Evolutionary conservation across 1,140 invertebrate genomes (phyloP), one percentile per base, ranked within the genome.

Genomic region (Meloidogyne chitwoodi): DNA sequence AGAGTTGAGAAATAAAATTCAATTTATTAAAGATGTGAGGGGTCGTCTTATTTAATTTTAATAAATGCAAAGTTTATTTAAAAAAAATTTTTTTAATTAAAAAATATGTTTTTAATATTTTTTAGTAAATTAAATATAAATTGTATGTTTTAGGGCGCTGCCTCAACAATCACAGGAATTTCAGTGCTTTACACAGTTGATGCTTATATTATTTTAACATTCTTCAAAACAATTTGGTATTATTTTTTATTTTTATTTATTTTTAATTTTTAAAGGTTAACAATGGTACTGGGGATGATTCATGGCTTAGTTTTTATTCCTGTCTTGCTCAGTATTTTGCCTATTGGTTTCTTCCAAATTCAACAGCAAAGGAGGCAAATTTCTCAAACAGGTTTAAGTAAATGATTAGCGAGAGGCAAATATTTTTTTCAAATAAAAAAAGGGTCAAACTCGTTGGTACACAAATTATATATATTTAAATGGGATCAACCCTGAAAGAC

Each of bases 191-290:
- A 94, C 16, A 89, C 96, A 24, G 94, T 94, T 0, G 92, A 94
- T 69, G 96, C 94, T 78, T 98, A 96, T 84, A 96, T 98, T 66
- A 97, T 98, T 87, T 90, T 94, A n/a, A 94, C 96, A 0, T 98
- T 98, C 90, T 98, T 98, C 89, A 98, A 97, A 89, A 96, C 96
- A 90, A 94, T 98, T 22, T 95, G 96, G 87, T 73, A 19, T 14
- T 6, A 22, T 70, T 27, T 26, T 4, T 22, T 24, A 16, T 4
- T 24, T 34, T 68, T 34, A 48, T 24, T 68, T 38, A 11, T 72
- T 27, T 4, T 16, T 19, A 4, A 48, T 24, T 14, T 24, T n/a
- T 73, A n/a, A 24, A 73, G 71, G 71, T 90, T 98, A 74, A 94
- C 97, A 0, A 94, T 97, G 79, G 92, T 95, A 85, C 93, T 96